Evolutionary conservation across 1,140 invertebrate genomes (phyloP).

Genomic region (Drosophila kohkoa): DNA sequence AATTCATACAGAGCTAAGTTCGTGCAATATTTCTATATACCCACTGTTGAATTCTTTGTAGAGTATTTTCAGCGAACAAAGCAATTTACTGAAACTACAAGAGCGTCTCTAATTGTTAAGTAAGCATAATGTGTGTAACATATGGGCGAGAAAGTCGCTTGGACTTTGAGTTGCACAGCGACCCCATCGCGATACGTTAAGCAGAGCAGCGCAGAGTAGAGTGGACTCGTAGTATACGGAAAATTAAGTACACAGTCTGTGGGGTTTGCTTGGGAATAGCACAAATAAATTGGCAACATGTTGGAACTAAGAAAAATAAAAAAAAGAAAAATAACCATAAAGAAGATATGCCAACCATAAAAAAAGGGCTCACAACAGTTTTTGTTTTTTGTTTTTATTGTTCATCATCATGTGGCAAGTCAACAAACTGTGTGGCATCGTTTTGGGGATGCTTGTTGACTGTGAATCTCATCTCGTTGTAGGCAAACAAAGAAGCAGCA

Average conservation of each 20-base stretch:
- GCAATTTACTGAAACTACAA: constrained; percentile 80
- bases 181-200: neutral
- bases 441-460: constrained; percentile 8
- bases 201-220: neutral
- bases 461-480: constrained; percentile 16
- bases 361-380: constrained; percentile 64
- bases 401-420: constrained; percentile 62
- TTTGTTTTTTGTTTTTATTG: constrained; percentile 47
- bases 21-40: neutral
- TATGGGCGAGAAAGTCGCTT: constrained; percentile 65
- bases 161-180: constrained; percentile 26
- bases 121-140: constrained; percentile 81
- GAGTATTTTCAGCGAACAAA: constrained; percentile 59
- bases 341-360: constrained; percentile 67
- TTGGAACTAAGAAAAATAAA: constrained; percentile 32
- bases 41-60: neutral
- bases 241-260: constrained; percentile 49
- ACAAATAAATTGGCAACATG: constrained; percentile 73
- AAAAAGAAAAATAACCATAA: neutral
- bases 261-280: neutral
- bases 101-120: constrained; percentile 82
- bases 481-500: constrained; percentile 49
- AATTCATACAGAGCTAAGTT: neutral
- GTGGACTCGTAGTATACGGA: constrained; percentile 38
- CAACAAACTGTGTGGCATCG: constrained; percentile 58